Conservation (phyloP, 1,140 invertebrate genomes). For the Drosophila azteca region DNA sequence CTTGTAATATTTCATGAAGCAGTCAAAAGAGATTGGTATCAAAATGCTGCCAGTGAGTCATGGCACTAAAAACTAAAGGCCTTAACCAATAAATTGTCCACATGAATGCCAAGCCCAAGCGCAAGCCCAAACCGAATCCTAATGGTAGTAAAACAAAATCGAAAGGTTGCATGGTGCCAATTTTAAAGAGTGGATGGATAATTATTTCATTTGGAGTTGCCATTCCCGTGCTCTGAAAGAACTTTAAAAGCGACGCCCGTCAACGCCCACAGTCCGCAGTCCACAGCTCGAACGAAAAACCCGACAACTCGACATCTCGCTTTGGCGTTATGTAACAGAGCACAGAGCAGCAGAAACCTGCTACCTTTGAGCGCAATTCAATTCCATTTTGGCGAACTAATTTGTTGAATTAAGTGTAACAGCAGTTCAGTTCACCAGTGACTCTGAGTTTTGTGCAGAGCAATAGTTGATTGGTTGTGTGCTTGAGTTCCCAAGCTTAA, state of each 20-base stretch:
- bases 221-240: constrained; percentile 20
- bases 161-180: constrained; percentile 34
- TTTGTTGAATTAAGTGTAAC: constrained; percentile 38
- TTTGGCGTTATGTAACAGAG: constrained; percentile 16
- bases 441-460: too few species aligned
- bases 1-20: constrained; percentile 5
- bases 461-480: constrained; percentile 5
- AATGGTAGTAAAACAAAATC: constrained; percentile 32
- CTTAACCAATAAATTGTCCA: constrained; percentile 11
- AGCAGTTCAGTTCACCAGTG: background rate
- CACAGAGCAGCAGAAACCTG: background rate
- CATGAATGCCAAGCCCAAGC: constrained; percentile 37
- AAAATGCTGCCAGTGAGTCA: constrained; percentile 24
- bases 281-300: constrained; percentile 5
- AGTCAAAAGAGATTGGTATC: constrained; percentile 20
- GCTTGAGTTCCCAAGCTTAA: constrained; percentile 8
- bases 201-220: constrained; percentile 34
- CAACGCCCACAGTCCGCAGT: constrained; percentile 38
- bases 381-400: constrained; percentile 40
- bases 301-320: constrained; percentile 5
- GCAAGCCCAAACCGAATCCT: constrained; percentile 42
- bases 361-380: constrained; percentile 26
- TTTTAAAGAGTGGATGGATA: constrained; percentile 34
- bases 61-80: constrained; percentile 6
- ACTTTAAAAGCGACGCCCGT: constrained; percentile 1